phyloP scores from a whole-genome alignment of 2,113 vertebrate genomes.

The Apodemus speciosus region DNA sequence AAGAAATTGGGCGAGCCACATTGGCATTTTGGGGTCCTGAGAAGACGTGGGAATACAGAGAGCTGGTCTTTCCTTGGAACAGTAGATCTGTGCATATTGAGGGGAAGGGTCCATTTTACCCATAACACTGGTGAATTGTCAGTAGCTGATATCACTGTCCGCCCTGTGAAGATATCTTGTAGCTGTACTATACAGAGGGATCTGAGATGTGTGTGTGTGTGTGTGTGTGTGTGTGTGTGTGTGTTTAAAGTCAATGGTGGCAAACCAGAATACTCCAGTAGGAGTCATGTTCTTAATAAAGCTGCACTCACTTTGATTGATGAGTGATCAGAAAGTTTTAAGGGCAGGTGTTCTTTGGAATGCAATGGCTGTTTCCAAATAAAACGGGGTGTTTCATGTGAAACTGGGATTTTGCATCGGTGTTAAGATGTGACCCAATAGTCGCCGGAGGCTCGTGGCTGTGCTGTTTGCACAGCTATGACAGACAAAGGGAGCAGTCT shows the following conservation, averaged over 20 bases:
- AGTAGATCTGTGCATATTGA: background rate
- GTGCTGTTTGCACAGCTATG: background rate
- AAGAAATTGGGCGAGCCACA: background rate
- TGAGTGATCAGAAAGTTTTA: background rate
- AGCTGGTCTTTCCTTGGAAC: background rate
- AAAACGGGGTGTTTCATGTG: background rate
- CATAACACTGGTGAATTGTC: background rate
- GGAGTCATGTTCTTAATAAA: background rate
- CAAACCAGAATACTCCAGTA: background rate
- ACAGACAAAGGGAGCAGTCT: background rate
- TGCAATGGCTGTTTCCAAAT: background rate
- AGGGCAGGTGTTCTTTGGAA: background rate
- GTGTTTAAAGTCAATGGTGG: background rate
- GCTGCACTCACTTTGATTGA: background rate
- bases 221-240: background rate
- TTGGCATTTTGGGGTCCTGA: background rate
- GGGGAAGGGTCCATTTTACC: background rate
- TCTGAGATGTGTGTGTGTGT: background rate
- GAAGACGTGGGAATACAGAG: background rate
- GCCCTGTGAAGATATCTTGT: background rate
- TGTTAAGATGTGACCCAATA: background rate
- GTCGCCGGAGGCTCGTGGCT: background rate
- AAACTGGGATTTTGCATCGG: background rate
- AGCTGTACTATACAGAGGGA: background rate
- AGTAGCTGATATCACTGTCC: background rate